Evolutionary conservation across 2,888 invertebrate genomes (phyloP), one percentile per base, ranked within the genome.

Genomic region (Drosophila demipolita): DNA sequence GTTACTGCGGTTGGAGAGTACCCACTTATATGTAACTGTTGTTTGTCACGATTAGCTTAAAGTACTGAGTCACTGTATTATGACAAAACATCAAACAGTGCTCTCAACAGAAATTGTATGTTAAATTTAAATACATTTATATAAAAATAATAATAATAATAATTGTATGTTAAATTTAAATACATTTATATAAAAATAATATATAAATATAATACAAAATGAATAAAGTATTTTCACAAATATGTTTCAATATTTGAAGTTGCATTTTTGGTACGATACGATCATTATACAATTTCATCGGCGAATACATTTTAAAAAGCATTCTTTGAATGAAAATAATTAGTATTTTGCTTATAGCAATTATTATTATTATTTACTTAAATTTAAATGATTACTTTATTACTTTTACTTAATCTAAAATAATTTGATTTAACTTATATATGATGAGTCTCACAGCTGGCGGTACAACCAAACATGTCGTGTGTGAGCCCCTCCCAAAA

Each of bases 401-500:
- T 53, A 29, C 29, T 33, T 5, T 20, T 33, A 7, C 4, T 35
- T 6, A 11, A 38, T 15, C 11, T 7, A 8, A 26, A 17, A 11
- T 11, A 11, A 23, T 26, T 12, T 38, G 2, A 49, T 49, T 29
- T 12, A 3, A 1, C 6, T 15, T 17, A n/a, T 32, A 32, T 1
- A 11, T 50, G 5, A 6, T 29, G 17, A 4, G 48, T 9, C 32
- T 9, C 20, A 35, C 20, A 53, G 12, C 1, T 32, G 3, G 17
- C 12, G 2, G n/a, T n/a, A 36, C 42, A 29, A 11, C 2, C n/a
- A 40, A 38, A 8, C 26, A 23, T 38, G 9, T 12, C 79, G 79
- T 78, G 70, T 70, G 36, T 65, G 70, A 49, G 55, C 79, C 26
- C 23, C 75, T 15, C 23, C 23, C 4, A 4, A 23, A 45, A 45